phyloP scores from a whole-genome alignment of 2,888 invertebrate genomes.

The Chrysotoxum bicinctum region DNA sequence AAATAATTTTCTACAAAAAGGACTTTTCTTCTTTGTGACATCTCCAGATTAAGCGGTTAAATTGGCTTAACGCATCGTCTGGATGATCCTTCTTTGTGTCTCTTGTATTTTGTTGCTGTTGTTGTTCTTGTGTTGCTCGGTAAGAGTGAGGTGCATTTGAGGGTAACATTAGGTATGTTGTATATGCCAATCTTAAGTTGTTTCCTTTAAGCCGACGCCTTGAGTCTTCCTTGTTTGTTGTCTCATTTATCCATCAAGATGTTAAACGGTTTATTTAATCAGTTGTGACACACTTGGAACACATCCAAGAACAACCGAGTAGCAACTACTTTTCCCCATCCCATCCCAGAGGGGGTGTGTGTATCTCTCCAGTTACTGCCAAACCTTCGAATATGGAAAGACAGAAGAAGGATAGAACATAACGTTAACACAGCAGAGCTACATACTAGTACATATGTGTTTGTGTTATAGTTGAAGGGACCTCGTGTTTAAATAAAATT shows the following conservation, averaged over 20 bases:
- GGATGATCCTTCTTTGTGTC: conserved; percentile 50
- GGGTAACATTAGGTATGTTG: conserved; percentile 7
- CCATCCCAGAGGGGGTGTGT: conserved; percentile 31
- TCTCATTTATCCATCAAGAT: conserved; percentile 64
- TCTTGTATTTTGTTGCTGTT: background rate
- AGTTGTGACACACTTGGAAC: conserved; percentile 68
- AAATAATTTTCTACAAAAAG: background rate
- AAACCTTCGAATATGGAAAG: conserved; percentile 5
- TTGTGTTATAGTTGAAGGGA: conserved; percentile 57
- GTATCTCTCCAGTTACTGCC: conserved; percentile 2
- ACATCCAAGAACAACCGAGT: background rate
- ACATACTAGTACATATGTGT: too few relatives aligned
- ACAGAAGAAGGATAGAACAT: conserved; percentile 38
- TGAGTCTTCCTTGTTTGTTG: conserved; percentile 15
- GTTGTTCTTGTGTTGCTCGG: background rate
- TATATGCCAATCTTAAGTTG: conserved; percentile 51
- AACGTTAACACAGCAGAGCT: background rate
- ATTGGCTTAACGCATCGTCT: conserved; percentile 67
- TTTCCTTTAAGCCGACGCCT: conserved; percentile 49
- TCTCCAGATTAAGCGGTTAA: conserved; percentile 25
- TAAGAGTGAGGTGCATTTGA: conserved; percentile 42
- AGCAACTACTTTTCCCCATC: conserved; percentile 24
- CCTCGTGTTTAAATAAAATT: conserved; percentile 77
- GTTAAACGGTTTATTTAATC: conserved; percentile 71
- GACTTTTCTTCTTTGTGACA: conserved; percentile 22